Evolutionary conservation across 2,113 vertebrate genomes (phyloP).

Genomic region (Calidris pygmaea): DNA sequence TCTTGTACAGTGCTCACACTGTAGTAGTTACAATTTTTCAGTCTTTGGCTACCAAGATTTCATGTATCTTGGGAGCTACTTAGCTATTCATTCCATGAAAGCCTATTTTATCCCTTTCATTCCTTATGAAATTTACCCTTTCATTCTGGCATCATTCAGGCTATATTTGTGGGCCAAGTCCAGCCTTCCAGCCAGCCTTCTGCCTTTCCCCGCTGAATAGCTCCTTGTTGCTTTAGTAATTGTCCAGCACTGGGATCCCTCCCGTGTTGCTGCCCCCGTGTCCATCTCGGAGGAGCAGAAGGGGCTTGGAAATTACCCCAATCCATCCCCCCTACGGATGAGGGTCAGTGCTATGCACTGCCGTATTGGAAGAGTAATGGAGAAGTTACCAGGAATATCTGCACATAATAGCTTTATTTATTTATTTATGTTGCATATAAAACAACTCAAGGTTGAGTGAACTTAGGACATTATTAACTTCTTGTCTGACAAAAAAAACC

Average conservation of each 20-base stretch:
- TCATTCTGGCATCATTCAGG: background rate
- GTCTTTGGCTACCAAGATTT: background rate
- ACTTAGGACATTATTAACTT: background rate
- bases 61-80: background rate
- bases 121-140: background rate
- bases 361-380: background rate
- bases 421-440: background rate
- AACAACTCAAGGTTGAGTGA: background rate
- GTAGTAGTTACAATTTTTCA: background rate
- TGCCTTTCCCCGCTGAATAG: background rate
- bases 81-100: slow-evolving; percentile 7
- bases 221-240: slow-evolving; percentile 10
- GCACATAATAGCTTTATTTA: background rate
- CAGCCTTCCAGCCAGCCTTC: background rate
- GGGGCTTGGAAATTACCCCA: background rate
- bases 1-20: background rate
- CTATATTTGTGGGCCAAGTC: background rate
- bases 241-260: background rate
- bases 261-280: background rate
- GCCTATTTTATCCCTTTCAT: background rate
- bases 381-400: background rate
- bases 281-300: background rate
- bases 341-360: background rate
- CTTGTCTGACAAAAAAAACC: background rate
- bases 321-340: background rate